phyloP scores from a whole-genome alignment of 2,797 vertebrate species.

The Streptopelia turtur region DNA sequence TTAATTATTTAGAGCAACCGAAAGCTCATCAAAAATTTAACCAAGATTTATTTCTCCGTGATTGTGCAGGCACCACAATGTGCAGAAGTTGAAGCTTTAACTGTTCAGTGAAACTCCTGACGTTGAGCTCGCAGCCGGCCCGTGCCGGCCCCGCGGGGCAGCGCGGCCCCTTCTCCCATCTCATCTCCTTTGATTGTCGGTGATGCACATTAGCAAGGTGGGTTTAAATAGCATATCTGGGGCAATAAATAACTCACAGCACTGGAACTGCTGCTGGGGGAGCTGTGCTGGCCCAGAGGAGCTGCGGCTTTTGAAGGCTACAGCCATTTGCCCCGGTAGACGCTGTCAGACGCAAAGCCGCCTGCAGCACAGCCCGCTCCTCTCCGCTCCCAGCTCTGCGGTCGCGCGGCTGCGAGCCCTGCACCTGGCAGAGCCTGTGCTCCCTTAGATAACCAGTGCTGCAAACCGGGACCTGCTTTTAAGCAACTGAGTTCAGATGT shows the following conservation, averaged over 20 bases:
- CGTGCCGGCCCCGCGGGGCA: background rate
- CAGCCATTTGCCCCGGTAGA: accelerated
- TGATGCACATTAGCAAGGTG: background rate
- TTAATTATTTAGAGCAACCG: constrained; percentile 63
- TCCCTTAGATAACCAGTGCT: background rate
- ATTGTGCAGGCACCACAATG: constrained; percentile 3
- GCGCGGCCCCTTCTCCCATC: background rate
- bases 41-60: constrained; percentile 34
- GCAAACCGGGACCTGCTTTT: background rate
- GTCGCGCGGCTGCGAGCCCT: background rate
- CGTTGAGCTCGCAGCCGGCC: background rate
- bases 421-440: background rate
- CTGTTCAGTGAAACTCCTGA: background rate
- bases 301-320: background rate
- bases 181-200: background rate
- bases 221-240: background rate
- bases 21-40: constrained; percentile 72
- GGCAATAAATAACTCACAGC: background rate
- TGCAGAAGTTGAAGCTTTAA: constrained; percentile 27
- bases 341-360: background rate
- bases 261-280: background rate
- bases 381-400: too few relatives aligned
- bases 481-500: background rate
- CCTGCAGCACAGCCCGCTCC: background rate
- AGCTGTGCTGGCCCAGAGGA: background rate